Evolutionary conservation across 2,113 vertebrate genomes (phyloP).

Genomic region (Jaculus jaculus): DNA sequence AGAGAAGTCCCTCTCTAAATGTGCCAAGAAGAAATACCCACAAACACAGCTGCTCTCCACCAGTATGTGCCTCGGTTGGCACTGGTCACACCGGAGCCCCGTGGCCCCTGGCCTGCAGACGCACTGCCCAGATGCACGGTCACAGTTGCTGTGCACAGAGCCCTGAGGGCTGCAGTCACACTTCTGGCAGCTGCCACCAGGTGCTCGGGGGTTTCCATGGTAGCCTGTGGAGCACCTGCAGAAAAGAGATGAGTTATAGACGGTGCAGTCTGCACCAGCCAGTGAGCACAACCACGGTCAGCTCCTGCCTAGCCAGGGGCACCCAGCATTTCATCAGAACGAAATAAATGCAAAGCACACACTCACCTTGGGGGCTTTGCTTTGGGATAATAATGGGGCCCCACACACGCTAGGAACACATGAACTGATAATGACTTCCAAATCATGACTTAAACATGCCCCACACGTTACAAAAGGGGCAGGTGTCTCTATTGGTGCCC

Average conservation of each 20-base stretch:
- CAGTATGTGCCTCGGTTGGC: constrained; percentile 89
- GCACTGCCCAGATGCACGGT: constrained; percentile 88
- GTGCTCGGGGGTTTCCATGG: constrained; percentile 87
- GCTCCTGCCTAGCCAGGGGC: no score
- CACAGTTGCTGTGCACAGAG: constrained; percentile 85
- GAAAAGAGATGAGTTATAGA: neutral
- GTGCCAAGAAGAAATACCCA: constrained; percentile 81
- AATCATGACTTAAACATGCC: neutral
- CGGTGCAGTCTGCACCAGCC: fast-evolving
- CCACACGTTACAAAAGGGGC: neutral
- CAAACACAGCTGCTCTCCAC: constrained; percentile 89
- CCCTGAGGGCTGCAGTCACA: constrained; percentile 89
- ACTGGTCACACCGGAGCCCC: constrained; percentile 90
- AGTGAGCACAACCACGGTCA: neutral
- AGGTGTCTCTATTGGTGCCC: fast-evolving
- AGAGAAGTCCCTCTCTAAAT: neutral
- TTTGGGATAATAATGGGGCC: neutral
- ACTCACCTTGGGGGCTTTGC: neutral
- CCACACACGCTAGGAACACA: fast-evolving
- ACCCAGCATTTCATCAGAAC: fast-evolving
- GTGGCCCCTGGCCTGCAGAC: constrained; percentile 89
- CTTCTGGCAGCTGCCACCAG: constrained; percentile 83
- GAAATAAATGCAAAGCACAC: neutral
- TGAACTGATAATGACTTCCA: neutral
- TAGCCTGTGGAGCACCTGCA: constrained; percentile 92